These are phyloP conservation scores for Xiphorhynchus elegans DNA, from an alignment of 2,113 vertebrate genomes.

Conservation along the genomic window DNA sequence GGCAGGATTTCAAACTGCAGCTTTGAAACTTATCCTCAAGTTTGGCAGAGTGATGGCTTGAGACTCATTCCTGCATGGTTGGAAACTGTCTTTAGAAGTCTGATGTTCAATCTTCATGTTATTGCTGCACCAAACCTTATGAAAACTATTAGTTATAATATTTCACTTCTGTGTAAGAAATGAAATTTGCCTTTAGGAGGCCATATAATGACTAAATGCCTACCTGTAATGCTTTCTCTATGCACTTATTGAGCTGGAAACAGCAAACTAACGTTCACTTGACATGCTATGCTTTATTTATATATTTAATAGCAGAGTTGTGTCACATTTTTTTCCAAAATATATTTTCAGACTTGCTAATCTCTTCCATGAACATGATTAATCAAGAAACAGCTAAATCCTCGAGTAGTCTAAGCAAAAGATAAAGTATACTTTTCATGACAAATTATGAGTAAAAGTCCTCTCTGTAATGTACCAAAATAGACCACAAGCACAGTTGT, in stretches of 20 bases:
- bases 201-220: neutral
- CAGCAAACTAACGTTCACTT: neutral
- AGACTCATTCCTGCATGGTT: neutral
- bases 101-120: neutral
- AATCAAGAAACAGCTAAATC: neutral
- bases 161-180: neutral
- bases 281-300: neutral
- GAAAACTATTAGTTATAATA: neutral
- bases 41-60: neutral
- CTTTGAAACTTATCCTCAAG: neutral
- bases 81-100: neutral
- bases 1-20: neutral
- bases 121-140: neutral
- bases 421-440: neutral
- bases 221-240: neutral
- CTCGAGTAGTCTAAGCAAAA: neutral
- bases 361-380: neutral
- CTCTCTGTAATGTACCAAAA: neutral
- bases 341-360: neutral
- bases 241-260: neutral
- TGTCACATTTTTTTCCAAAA: neutral
- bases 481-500: slow-evolving; percentile 11
- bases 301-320: neutral
- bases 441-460: neutral
- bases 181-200: neutral